A percentile compares a stretch with the other conserved stretches of the same genome.
Evolutionary conservation across 2,113 vertebrate genomes (phyloP).

Genomic region (Syngnathus scovelli): DNA sequence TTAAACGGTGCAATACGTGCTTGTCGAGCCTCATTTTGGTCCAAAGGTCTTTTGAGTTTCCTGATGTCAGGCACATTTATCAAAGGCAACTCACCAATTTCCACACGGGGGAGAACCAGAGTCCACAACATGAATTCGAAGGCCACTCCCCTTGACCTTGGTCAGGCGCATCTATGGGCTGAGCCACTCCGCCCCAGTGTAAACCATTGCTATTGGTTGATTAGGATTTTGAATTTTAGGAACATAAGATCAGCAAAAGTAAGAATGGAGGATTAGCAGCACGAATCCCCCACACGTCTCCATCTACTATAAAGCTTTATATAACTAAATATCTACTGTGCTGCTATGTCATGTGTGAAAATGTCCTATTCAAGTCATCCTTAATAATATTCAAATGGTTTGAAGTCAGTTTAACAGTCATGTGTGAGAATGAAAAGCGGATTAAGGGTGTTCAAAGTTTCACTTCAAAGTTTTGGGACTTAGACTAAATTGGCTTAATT

Average conservation of each 20-base stretch:
- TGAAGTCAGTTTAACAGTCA: too few species aligned
- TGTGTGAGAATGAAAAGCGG: too few species aligned
- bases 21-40: slow-evolving; percentile 9
- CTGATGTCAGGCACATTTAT: slow-evolving; percentile 7
- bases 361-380: background rate
- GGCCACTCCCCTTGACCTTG: slow-evolving; percentile 25
- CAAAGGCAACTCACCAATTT: slow-evolving; percentile 21
- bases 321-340: background rate
- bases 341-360: background rate
- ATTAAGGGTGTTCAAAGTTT: too few species aligned
- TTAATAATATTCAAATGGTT: too few species aligned
- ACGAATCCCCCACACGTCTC: too few species aligned
- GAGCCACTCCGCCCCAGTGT: slow-evolving; percentile 34
- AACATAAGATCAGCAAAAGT: slow-evolving; percentile 1
- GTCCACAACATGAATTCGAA: slow-evolving; percentile 27
- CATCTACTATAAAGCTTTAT: too few species aligned
- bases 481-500: too few species aligned
- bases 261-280: too few species aligned
- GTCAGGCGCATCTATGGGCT: slow-evolving; percentile 12
- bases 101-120: slow-evolving; percentile 22
- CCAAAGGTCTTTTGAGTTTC: slow-evolving; percentile 26
- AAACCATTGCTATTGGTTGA: slow-evolving; percentile 38
- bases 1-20: slow-evolving; percentile 18
- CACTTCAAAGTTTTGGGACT: too few species aligned
- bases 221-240: background rate